A percentile compares a stretch with the other conserved stretches of the same genome.
Evolutionary conservation across 2,797 vertebrate genomes (phyloP).

Genomic region (Microhierax caerulescens): DNA sequence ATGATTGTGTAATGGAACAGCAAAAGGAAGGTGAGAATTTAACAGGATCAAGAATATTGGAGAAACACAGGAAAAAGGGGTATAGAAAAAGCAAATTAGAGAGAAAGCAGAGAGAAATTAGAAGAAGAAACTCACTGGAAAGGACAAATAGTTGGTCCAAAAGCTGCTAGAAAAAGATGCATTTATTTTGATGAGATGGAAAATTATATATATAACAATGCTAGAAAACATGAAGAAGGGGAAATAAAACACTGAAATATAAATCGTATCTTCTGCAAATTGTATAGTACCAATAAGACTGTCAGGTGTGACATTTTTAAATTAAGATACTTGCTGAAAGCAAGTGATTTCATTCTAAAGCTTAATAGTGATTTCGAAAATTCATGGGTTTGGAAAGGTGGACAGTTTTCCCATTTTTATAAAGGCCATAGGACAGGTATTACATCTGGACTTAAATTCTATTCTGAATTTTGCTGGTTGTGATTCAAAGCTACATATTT

Average conservation of each 20-base stretch:
- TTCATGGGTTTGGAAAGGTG: background rate
- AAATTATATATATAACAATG: background rate
- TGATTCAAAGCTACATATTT: background rate
- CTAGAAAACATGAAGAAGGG: background rate
- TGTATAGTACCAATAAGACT: background rate
- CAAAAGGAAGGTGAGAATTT: background rate
- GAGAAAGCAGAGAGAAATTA: background rate
- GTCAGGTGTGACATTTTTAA: background rate
- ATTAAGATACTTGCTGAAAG: background rate
- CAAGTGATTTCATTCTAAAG: background rate
- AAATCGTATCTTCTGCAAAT: background rate
- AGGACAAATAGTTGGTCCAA: background rate
- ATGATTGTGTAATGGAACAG: background rate
- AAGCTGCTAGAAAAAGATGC: background rate
- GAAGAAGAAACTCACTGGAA: background rate
- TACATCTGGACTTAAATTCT: background rate
- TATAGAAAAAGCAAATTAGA: background rate
- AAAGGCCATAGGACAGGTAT: background rate
- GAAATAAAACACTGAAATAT: background rate
- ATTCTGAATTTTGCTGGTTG: background rate
- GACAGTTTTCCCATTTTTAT: background rate
- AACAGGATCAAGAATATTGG: background rate
- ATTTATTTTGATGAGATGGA: background rate
- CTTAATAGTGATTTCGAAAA: background rate
- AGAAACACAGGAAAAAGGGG: background rate